Evolutionary conservation across 2,797 vertebrate species (phyloP).

Genomic region (Cryptoblepharus egeriae): DNA sequence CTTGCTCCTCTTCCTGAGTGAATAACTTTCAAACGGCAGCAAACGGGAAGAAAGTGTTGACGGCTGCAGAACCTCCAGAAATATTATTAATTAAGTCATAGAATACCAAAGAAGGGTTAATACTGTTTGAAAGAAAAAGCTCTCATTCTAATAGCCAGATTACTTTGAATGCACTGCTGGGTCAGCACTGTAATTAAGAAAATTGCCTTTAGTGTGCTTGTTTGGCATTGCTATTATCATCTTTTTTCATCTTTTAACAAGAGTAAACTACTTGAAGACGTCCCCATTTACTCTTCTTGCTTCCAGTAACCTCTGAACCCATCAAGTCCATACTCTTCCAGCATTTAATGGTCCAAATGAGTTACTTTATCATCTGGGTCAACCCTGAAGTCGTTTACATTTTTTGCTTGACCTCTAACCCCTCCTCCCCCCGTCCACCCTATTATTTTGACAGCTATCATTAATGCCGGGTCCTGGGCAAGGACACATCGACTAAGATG

Average conservation of each 20-base stretch:
- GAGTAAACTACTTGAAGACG: constrained; percentile 91
- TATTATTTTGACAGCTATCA: constrained; percentile 84
- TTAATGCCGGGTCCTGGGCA: constrained; percentile 79
- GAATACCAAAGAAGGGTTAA: constrained; percentile 74
- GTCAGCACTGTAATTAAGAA: constrained; percentile 90
- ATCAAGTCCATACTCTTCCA: constrained; percentile 71
- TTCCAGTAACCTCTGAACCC: constrained; percentile 82
- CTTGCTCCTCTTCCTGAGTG: constrained; percentile 29
- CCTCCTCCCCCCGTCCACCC: constrained; percentile 58
- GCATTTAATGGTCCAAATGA: constrained; percentile 83
- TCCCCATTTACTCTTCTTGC: constrained; percentile 85
- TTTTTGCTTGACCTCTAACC: constrained; percentile 87
- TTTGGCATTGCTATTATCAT: constrained; percentile 88
- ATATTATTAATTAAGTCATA: constrained; percentile 72
- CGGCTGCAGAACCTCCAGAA: constrained; percentile 63
- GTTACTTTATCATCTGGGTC: constrained; percentile 82
- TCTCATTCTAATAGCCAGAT: constrained; percentile 78
- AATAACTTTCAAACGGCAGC: constrained; percentile 29
- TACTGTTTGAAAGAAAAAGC: constrained; percentile 75
- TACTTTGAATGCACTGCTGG: constrained; percentile 79
- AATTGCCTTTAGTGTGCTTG: constrained; percentile 86
- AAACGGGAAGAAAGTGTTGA: constrained; percentile 51
- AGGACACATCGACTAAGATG: constrained; percentile 82
- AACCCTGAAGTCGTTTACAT: constrained; percentile 84
- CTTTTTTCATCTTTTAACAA: constrained; percentile 82